phyloP scores from a whole-genome alignment of 1,140 invertebrate species.

The Drosophila ironensis region DNA sequence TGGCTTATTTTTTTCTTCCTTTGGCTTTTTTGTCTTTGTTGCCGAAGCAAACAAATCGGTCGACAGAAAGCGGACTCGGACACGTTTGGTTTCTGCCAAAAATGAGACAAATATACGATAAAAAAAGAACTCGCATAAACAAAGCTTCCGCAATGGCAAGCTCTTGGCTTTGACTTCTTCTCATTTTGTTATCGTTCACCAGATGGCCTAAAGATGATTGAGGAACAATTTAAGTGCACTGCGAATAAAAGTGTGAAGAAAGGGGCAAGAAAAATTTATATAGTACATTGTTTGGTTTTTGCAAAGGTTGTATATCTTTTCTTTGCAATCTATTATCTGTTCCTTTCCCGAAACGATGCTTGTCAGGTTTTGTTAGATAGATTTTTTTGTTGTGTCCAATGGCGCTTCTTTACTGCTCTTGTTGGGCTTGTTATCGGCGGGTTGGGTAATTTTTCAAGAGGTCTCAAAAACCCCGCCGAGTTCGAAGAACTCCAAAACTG shows the following conservation, averaged over 20 bases:
- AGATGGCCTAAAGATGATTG: slow-evolving; percentile 32
- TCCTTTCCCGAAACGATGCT: no score
- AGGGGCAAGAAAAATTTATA: no score
- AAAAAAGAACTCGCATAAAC: slow-evolving; percentile 25
- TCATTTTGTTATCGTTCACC: slow-evolving; percentile 48
- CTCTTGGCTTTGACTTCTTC: slow-evolving; percentile 26
- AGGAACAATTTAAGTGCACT: not conserved
- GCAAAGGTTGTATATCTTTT: no score
- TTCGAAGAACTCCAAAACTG: slow-evolving; percentile 46
- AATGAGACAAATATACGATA: not conserved
- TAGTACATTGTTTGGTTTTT: no score
- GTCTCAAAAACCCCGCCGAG: slow-evolving; percentile 40
- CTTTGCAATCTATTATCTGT: no score
- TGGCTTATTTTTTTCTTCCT: slow-evolving; percentile 20
- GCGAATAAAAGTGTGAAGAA: not conserved
- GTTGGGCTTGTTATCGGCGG: slow-evolving; percentile 8
- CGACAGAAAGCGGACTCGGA: slow-evolving; percentile 47
- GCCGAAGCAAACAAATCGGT: slow-evolving; percentile 49
- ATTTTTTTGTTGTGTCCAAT: slow-evolving; percentile 15
- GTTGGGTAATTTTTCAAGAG: slow-evolving; percentile 49
- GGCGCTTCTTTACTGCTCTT: slow-evolving; percentile 20
- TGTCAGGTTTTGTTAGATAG: no score
- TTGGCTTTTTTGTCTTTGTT: not conserved
- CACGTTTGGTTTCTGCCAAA: slow-evolving; percentile 40
- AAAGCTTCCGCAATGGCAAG: slow-evolving; percentile 53